Percentiles rank a stretch among this genome's conserved stretches.
These are phyloP conservation scores for Tenthredo distinguenda DNA, from an alignment of 2,888 invertebrate species.

Conservation along the genomic window DNA sequence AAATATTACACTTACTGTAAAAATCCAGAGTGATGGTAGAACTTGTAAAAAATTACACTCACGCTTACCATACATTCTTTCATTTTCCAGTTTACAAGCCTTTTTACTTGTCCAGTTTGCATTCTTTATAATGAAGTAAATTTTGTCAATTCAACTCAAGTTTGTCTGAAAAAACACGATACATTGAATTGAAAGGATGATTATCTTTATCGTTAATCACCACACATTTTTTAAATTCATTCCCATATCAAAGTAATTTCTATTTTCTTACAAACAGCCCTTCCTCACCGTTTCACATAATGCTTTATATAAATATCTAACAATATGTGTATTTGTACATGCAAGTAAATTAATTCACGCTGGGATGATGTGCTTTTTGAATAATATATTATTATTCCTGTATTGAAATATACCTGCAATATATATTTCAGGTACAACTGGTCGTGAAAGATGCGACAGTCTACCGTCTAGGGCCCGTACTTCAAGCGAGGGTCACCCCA, in stretches of 20 bases:
- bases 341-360: constrained; percentile 63
- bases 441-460: constrained; percentile 90
- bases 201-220: constrained; percentile 7
- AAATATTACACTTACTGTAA: constrained; percentile 12
- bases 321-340: constrained; percentile 57
- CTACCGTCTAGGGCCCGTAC: constrained; percentile 88
- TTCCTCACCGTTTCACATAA: background rate
- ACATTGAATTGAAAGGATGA: background rate
- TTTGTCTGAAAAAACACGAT: background rate
- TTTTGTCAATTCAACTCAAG: background rate
- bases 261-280: background rate
- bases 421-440: constrained; percentile 72
- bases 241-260: background rate
- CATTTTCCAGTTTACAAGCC: background rate
- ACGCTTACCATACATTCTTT: background rate
- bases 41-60: background rate
- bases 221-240: background rate
- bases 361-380: constrained; percentile 56
- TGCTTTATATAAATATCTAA: constrained; percentile 53
- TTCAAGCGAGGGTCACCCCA: constrained; percentile 81
- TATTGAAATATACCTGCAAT: constrained; percentile 17
- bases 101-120: background rate
- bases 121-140: background rate
- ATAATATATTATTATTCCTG: constrained; percentile 38
- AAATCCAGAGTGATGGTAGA: background rate